These are phyloP conservation scores for Sebastes diploproa DNA, from an alignment of 2,797 vertebrate species.

Conservation along the genomic window DNA sequence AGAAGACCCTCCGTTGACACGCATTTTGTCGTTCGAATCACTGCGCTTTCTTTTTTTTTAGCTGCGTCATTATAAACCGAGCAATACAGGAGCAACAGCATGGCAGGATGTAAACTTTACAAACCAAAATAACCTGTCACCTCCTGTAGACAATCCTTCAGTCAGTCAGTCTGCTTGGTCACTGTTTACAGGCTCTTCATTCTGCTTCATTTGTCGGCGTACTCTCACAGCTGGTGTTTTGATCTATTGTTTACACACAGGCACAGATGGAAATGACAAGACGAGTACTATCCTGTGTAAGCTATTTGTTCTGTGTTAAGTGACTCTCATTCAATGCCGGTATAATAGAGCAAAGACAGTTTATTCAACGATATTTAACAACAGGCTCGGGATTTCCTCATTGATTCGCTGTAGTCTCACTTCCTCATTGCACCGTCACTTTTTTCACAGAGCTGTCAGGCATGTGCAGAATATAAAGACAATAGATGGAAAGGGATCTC, in stretches of 20 bases:
- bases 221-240: slow-evolving; percentile 51
- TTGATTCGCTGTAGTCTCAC: slow-evolving; percentile 15
- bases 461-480: slow-evolving; percentile 4
- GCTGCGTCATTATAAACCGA: not conserved
- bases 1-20: not conserved
- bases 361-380: slow-evolving; percentile 18
- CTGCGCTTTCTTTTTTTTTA: not conserved
- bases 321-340: not conserved
- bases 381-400: slow-evolving; percentile 17
- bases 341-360: not conserved
- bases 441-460: slow-evolving; percentile 15
- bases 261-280: slow-evolving; percentile 51
- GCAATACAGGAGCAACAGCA: not conserved
- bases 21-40: not conserved
- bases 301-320: slow-evolving; percentile 25
- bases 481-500: slow-evolving; percentile 14
- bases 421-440: slow-evolving; percentile 7
- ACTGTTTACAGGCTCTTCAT: slow-evolving; percentile 13
- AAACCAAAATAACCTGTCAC: not conserved
- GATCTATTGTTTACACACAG: slow-evolving; percentile 53
- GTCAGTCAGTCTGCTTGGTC: slow-evolving; percentile 27
- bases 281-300: slow-evolving; percentile 14
- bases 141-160: slow-evolving; percentile 7
- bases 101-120: not conserved
- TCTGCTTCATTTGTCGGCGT: slow-evolving; percentile 23